Conservation (phyloP, 2,888 invertebrate species). For the Bembecia ichneumoniformis region DNA sequence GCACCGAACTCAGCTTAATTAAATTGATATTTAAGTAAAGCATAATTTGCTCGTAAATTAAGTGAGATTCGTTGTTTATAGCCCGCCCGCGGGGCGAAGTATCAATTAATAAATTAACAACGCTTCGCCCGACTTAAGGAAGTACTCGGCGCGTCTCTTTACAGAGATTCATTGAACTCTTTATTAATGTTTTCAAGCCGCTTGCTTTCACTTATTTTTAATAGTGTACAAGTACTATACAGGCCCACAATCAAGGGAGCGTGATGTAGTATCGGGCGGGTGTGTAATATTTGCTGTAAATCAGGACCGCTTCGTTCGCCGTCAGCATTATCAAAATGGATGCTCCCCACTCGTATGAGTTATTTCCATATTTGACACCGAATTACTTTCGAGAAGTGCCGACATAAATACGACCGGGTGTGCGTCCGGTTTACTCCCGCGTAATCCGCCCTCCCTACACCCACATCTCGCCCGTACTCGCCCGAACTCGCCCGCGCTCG, state of each 20-base stretch:
- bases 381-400: constrained; percentile 72
- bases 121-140: constrained; percentile 58
- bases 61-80: constrained; percentile 70
- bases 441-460: constrained; percentile 14
- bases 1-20: constrained; percentile 63
- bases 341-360: constrained; percentile 67
- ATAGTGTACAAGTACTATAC: too few relatives aligned
- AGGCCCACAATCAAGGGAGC: background rate
- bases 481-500: too few relatives aligned
- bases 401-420: constrained; percentile 59
- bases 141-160: constrained; percentile 38
- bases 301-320: constrained; percentile 60
- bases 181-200: too few relatives aligned
- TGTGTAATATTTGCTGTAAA: constrained; percentile 35
- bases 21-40: constrained; percentile 73
- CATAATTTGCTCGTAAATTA: constrained; percentile 72
- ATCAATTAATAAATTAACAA: constrained; percentile 70
- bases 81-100: constrained; percentile 50
- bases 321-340: constrained; percentile 70
- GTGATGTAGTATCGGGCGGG: background rate
- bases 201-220: background rate
- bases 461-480: constrained; percentile 9
- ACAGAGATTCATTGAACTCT: constrained; percentile 51
- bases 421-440: constrained; percentile 28
- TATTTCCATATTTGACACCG: constrained; percentile 73